These are phyloP conservation scores for Calyptommatus sinebrachiatus DNA, from an alignment of 2,113 vertebrate species.

Conservation along the genomic window DNA sequence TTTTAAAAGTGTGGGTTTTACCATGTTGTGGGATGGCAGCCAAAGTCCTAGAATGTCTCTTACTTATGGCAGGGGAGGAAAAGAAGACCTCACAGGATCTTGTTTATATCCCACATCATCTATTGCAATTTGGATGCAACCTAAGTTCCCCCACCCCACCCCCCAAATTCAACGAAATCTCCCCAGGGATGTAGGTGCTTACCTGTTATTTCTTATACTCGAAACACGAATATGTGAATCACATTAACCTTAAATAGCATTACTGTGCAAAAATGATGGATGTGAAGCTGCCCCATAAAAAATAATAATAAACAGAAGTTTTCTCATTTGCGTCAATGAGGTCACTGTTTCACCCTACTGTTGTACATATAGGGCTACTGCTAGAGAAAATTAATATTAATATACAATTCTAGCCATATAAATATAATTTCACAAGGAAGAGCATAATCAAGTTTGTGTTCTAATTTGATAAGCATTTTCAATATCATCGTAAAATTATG, in stretches of 20 bases:
- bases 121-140: too few species aligned
- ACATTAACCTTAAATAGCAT: constrained; percentile 13
- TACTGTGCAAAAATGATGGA: not conserved
- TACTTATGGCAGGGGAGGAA: too few species aligned
- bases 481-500: too few species aligned
- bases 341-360: not conserved
- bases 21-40: too few species aligned
- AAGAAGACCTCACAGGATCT: too few species aligned
- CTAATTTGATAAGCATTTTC: not conserved
- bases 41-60: too few species aligned
- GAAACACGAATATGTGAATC: not conserved
- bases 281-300: not conserved
- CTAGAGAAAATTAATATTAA: not conserved
- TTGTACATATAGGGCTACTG: not conserved
- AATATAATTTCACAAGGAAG: constrained; percentile 12
- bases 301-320: not conserved
- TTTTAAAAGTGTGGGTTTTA: too few species aligned
- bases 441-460: not conserved
- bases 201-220: not conserved
- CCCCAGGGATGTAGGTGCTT: not conserved
- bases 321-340: not conserved
- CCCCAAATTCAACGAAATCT: too few species aligned
- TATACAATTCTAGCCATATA: not conserved
- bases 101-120: too few species aligned
- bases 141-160: too few species aligned